Evolutionary conservation across 2,113 vertebrate genomes (phyloP).

Genomic region (Eidolon helvum): DNA sequence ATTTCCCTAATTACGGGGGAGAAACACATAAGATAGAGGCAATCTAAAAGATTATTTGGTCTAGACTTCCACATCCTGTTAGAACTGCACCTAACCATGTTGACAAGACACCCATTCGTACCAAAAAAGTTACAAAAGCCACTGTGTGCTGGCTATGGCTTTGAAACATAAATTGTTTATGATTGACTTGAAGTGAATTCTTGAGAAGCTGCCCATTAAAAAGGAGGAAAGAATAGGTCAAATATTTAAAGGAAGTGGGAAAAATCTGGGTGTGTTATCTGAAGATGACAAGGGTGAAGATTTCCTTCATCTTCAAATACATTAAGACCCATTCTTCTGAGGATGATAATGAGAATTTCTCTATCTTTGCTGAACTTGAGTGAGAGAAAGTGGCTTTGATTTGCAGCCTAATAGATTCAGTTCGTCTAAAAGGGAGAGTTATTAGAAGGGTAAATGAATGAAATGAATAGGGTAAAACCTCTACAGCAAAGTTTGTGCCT

Average conservation of each 20-base stretch:
- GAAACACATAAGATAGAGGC: not conserved
- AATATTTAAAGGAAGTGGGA: not conserved
- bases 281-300: not conserved
- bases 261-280: not conserved
- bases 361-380: not conserved
- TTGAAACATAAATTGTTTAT: not conserved
- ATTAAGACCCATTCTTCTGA: not conserved
- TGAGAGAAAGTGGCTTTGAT: conserved; percentile 16
- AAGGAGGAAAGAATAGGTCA: not conserved
- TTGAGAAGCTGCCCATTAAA: not conserved
- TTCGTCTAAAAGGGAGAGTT: conserved; percentile 5
- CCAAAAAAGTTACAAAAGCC: not conserved
- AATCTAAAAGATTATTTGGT: not conserved
- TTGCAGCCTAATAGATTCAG: not conserved
- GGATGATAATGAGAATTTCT: not conserved
- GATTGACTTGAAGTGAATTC: not conserved
- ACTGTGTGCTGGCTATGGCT: not conserved
- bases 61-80: not conserved
- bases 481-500: not conserved
- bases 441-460: not conserved
- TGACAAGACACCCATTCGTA: not conserved
- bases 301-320: not conserved
- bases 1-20: not conserved
- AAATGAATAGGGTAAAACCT: not conserved
- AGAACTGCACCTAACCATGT: not conserved